Base-by-base conservation (phyloP, 35 echinoderm and acorn worm species). In the Strongylocentrotus purpuratus region DNA sequence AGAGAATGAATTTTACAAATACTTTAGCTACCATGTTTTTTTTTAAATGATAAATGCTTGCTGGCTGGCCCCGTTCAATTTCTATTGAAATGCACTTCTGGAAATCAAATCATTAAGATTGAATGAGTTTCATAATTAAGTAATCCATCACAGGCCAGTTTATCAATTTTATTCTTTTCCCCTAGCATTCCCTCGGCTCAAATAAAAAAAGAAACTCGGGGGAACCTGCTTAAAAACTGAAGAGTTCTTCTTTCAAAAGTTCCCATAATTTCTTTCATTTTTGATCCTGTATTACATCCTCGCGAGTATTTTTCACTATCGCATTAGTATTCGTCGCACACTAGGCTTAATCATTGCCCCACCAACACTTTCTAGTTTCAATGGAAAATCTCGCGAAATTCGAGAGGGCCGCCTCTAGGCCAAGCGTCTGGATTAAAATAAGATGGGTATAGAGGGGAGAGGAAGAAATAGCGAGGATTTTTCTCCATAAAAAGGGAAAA, bases 311-410 rank as follows among this genome's bases (percentile, higher is more conserved):
- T 78, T 78, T 0, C 25, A 25, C 61, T 78, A 22, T 78, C 65
- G 65, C 65, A 78, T 78, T 78, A 78, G 20, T 78, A 78, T 78
- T 22, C 65, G 65, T 22, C 18, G 22, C 65, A 78, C 65, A 78
- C 28, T n/a, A n/a, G 28, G 4, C 6, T n/a, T 78, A 78, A 78
- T 78, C 65, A 78, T 78, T n/a, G 65, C 65, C 65, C 25, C 20
- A 3, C 65, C 65, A 78, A 59, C 17, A 59, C 52, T 59, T 59
- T 59, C 6, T 12, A 17, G 0, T 78, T 78, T 78, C 20, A 78
- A 78, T 78, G 65, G 65, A 78, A 78, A n/a, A 78, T 78, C 65
- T 78, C 65, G 65, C 20, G 65, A 78, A 78, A 78, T 78, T 78
- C 65, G 22, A 78, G 65, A 78, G 65, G 65, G 25, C 65, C 65